Evolutionary conservation across 2,797 vertebrate species (phyloP).

Genomic region (Prunella strophiata): DNA sequence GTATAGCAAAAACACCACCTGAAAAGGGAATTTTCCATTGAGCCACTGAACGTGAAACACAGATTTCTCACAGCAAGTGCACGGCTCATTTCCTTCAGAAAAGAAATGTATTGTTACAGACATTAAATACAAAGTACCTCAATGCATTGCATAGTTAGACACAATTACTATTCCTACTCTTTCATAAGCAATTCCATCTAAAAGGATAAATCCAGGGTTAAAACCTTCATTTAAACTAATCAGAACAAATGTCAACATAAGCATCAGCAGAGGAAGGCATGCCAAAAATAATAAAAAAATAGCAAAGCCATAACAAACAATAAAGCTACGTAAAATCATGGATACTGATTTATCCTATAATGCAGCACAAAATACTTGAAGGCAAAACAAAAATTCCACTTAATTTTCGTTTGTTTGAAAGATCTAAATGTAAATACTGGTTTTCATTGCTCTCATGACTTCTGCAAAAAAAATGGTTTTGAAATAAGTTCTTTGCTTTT

Average conservation of each 20-base stretch:
- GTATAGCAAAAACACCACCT: not conserved
- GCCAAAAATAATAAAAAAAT: not conserved
- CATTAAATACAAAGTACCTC: slow-evolving; percentile 11
- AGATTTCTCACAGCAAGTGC: not conserved
- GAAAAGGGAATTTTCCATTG: not conserved
- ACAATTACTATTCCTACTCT: not conserved
- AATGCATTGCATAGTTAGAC: not conserved
- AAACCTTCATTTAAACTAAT: slow-evolving; percentile 35
- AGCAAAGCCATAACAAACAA: not conserved
- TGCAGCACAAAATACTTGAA: not conserved
- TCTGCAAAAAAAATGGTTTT: not conserved
- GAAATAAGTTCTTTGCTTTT: not conserved
- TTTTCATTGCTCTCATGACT: not conserved
- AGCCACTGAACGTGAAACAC: not conserved
- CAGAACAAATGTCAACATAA: slow-evolving; percentile 16
- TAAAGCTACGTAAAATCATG: not conserved
- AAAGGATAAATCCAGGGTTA: slow-evolving; percentile 14
- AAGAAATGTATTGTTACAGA: not conserved
- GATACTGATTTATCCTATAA: not conserved
- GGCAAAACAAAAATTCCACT: not conserved
- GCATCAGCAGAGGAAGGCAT: not conserved
- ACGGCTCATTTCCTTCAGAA: not conserved
- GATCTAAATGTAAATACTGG: not conserved
- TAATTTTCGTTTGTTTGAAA: not conserved
- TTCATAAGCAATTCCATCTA: not conserved